These are phyloP conservation scores for Thecocarcelia acutangulata DNA, from an alignment of 2,888 invertebrate species.

Conservation along the genomic window DNA sequence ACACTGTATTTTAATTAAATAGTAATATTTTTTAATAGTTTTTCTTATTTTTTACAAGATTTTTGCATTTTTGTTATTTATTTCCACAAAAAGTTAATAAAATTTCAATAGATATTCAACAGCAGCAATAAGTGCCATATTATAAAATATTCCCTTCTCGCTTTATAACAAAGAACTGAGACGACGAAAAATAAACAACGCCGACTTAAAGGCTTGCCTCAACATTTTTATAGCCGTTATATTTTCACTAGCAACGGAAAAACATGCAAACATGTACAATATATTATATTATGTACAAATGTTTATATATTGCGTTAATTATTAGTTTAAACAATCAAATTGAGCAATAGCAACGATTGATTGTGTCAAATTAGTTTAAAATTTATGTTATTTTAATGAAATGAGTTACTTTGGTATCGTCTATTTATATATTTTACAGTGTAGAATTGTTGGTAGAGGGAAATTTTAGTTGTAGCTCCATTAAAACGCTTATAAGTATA, in stretches of 20 bases:
- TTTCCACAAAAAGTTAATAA: constrained; percentile 55
- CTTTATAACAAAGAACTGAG: constrained; percentile 20
- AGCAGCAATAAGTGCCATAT: constrained; percentile 55
- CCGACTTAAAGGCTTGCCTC: background rate
- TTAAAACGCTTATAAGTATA: no score
- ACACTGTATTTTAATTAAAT: constrained; percentile 59
- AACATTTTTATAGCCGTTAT: background rate
- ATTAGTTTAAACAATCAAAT: no score
- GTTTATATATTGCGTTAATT: no score
- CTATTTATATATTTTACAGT: no score
- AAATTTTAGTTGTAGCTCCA: no score
- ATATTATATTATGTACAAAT: no score
- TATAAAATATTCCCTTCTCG: constrained; percentile 58
- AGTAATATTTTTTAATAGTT: constrained; percentile 35
- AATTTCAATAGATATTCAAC: constrained; percentile 59
- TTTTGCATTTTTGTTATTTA: constrained; percentile 57
- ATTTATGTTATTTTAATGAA: no score
- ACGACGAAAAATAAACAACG: background rate
- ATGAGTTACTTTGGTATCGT: no score
- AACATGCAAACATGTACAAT: background rate
- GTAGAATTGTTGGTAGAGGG: no score
- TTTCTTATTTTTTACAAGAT: constrained; percentile 42
- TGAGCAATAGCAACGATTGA: no score
- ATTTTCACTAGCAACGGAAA: background rate
- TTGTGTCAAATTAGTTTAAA: no score